Base-by-base conservation (phyloP, 1,140 invertebrate species). In the Chrysopa pallens region DNA sequence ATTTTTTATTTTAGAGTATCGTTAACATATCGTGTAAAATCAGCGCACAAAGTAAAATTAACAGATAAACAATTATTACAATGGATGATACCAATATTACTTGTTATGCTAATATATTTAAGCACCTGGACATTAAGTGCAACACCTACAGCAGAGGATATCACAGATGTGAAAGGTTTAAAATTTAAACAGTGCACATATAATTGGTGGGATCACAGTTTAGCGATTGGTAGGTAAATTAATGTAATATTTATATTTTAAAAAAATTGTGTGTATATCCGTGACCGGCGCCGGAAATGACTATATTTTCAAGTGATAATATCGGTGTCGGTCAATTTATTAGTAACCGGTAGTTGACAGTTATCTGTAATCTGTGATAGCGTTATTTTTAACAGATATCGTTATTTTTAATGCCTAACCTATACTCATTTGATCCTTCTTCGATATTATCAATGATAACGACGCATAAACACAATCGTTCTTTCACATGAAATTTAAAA, bases 181-280 rank as follows among this genome's bases (percentile, higher is more conserved):
- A 79, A 79, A 51, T 91, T 90, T 57, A 85, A 84, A 53, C 84
- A 88, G 53, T 91, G 87, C 61, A 74, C 76, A 17, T 90, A 85
- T 58, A 87, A 89, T 52, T 91, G 86, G 86, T 91, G 85, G 85
- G 85, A 89, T 69, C 84, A 89, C 61, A 84, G 80, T 59, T 63
- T 89, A 55, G 83, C 82, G 42, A 84, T 87, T 51, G 84, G 81
- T 83, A 65, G 66, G 50, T 48, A 38, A 28, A 35, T 11, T 11
- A 36, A n/a, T n/a, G n/a, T 15, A 36, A 36, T 6, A 13, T 36
- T 36, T 36, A 1, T 14, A 14, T n/a, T 36, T n/a, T n/a, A n/a
- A n/a, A 28, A 23, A 23, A 23, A 23, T 3, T 23, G 2, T 23
- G 17, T 23, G 2, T 23, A n/a, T n/a, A n/a, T n/a, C n/a, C n/a